Evolutionary conservation across 2,113 vertebrate genomes (phyloP).

Genomic region (Columba janthina): DNA sequence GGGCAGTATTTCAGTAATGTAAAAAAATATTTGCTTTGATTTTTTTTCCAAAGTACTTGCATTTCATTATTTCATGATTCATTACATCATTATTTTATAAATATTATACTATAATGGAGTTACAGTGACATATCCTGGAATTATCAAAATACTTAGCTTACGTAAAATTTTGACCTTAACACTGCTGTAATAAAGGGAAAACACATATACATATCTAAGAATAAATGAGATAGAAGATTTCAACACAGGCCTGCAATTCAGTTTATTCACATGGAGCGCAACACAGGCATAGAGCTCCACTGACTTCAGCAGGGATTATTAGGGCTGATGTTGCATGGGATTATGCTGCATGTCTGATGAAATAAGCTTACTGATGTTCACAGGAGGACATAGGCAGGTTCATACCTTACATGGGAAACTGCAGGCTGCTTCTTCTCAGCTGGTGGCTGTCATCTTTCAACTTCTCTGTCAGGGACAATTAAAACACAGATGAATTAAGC

Average conservation of each 20-base stretch:
- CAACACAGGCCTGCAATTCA: not conserved
- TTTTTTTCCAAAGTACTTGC: not conserved
- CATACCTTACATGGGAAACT: not conserved
- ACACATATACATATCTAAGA: not conserved
- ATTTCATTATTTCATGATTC: not conserved
- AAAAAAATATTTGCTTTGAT: not conserved
- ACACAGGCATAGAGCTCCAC: not conserved
- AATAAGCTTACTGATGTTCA: not conserved
- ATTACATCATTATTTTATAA: not conserved
- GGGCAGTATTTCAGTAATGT: not conserved
- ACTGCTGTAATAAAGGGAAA: not conserved
- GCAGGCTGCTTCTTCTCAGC: not conserved
- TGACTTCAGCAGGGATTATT: not conserved
- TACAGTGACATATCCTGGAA: not conserved
- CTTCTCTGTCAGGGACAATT: not conserved
- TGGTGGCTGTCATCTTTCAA: not conserved
- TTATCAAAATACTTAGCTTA: not conserved
- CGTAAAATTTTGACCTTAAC: not conserved
- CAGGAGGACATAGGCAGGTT: not conserved
- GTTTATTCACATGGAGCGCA: not conserved
- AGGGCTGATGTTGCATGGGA: not conserved
- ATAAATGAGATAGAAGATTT: not conserved
- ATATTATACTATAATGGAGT: not conserved
- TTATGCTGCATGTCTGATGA: not conserved
- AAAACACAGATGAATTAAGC: not conserved